These are phyloP conservation scores for Alosa sapidissima DNA, from an alignment of 2,797 vertebrate genomes.

Conservation along the genomic window DNA sequence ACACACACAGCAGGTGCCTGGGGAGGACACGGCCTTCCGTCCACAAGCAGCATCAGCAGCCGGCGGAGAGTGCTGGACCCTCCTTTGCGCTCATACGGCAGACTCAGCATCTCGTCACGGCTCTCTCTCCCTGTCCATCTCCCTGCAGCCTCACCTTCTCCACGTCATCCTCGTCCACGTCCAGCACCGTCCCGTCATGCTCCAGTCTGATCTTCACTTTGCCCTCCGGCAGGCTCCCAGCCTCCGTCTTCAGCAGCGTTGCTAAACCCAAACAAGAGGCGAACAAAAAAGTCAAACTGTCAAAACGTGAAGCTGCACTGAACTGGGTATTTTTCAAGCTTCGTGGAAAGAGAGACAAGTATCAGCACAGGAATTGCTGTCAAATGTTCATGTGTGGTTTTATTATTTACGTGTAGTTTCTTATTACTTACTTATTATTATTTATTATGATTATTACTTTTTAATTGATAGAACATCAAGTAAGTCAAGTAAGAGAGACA, in stretches of 20 bases:
- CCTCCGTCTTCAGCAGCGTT: conserved; percentile 81
- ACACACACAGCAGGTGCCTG: not conserved
- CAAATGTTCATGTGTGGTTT: not conserved
- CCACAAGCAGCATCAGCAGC: not conserved
- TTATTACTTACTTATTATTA: not conserved
- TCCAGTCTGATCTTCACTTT: conserved; percentile 91
- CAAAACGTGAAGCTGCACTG: not conserved
- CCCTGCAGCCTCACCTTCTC: conserved; percentile 81
- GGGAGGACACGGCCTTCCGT: not conserved
- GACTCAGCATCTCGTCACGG: not conserved
- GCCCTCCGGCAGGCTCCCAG: conserved; percentile 81
- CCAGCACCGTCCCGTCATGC: conserved; percentile 85
- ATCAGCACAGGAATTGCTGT: not conserved
- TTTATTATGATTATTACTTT: not conserved
- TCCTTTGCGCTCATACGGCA: not conserved
- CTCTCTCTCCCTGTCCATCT: not conserved
- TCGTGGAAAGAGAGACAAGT: not conserved
- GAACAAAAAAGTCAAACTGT: conserved; percentile 4
- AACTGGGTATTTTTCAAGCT: not conserved
- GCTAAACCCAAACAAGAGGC: conserved; percentile 65
- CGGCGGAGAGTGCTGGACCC: not conserved
- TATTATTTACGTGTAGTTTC: not conserved
- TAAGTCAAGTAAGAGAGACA: too few species aligned
- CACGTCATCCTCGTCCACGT: conserved; percentile 93
- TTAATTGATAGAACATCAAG: not conserved